A percentile compares a stretch with the other conserved stretches of the same genome.
phyloP scores from a whole-genome alignment of 2,888 invertebrate species.

The Drosophila basisetae region DNA sequence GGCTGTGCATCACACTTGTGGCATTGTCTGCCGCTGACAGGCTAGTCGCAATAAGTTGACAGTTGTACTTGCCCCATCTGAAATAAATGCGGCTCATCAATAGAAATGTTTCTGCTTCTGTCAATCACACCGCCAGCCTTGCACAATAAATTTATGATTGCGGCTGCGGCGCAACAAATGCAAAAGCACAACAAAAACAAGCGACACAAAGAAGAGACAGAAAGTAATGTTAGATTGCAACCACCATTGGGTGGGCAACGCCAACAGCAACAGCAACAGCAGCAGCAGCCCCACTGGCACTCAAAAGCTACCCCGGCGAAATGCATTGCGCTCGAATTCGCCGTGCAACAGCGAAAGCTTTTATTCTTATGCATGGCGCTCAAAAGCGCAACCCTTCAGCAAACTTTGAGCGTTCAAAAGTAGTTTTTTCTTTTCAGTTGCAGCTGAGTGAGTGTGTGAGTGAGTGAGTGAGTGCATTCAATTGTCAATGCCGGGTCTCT shows the following conservation, averaged over 20 bases:
- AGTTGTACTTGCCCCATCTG: constrained; percentile 6
- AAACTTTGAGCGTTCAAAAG: constrained; percentile 57
- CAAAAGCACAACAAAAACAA: constrained; percentile 18
- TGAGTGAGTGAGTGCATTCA: constrained; percentile 33
- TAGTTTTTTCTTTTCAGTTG: constrained; percentile 31
- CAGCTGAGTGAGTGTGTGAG: constrained; percentile 35
- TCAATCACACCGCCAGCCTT: constrained; percentile 55
- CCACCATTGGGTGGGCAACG: constrained; percentile 22
- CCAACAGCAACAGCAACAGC: constrained; percentile 13
- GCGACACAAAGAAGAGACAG: constrained; percentile 13
- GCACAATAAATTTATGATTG: constrained; percentile 79
- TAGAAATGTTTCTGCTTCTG: constrained; percentile 10
- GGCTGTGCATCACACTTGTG: constrained; percentile 47
- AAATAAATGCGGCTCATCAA: constrained; percentile 29
- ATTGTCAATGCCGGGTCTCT: constrained; percentile 21
- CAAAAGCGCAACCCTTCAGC: constrained; percentile 56
- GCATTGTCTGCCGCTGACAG: constrained; percentile 35
- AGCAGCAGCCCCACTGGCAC: constrained; percentile 26
- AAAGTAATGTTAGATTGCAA: constrained; percentile 51
- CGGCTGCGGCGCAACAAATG: constrained; percentile 47
- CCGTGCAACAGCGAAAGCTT: constrained; percentile 53
- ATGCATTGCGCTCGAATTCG: constrained; percentile 42
- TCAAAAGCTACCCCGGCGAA: constrained; percentile 31
- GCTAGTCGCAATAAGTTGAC: constrained; percentile 17
- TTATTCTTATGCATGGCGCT: constrained; percentile 22